A percentile compares a stretch with the other conserved stretches of the same genome.
These are phyloP conservation scores for Oophaga pumilio DNA, from an alignment of 2,113 vertebrate species.

Conservation along the genomic window DNA sequence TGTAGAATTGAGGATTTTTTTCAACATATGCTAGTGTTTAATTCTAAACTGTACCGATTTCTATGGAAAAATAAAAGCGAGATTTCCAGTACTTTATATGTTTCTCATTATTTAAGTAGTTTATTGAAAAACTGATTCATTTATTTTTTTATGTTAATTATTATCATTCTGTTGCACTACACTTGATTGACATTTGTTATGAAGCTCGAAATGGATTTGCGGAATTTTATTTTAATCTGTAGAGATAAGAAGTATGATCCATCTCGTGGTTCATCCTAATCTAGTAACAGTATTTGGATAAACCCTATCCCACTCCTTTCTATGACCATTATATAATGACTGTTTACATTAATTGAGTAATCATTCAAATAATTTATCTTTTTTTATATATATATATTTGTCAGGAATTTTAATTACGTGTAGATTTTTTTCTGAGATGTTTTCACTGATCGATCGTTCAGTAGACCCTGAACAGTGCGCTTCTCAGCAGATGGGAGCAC, in stretches of 20 bases:
- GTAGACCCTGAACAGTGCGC: too few relatives aligned
- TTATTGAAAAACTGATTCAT: background rate
- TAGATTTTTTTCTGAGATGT: too few relatives aligned
- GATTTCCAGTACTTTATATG: conserved; percentile 35
- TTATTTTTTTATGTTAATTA: background rate
- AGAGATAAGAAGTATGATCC: background rate
- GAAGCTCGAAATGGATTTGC: background rate
- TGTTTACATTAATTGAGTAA: too few relatives aligned
- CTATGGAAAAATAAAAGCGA: conserved; percentile 24
- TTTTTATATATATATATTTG: too few relatives aligned
- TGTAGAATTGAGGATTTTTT: conserved; percentile 42
- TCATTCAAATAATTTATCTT: too few relatives aligned
- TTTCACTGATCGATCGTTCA: too few relatives aligned
- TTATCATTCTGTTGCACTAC: background rate
- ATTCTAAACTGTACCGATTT: conserved; percentile 36
- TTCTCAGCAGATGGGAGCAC: too few relatives aligned
- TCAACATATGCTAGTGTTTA: conserved; percentile 26
- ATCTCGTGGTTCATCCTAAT: background rate
- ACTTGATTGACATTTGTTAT: background rate
- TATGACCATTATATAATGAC: background rate
- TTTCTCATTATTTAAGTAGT: background rate
- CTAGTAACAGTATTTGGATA: background rate
- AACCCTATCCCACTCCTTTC: background rate
- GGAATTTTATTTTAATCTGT: background rate
- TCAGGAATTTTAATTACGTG: too few relatives aligned